Evolutionary conservation across 2,888 invertebrate species (phyloP), one percentile per base, ranked within the genome.

Genomic region (Stictocephala bisonia): DNA sequence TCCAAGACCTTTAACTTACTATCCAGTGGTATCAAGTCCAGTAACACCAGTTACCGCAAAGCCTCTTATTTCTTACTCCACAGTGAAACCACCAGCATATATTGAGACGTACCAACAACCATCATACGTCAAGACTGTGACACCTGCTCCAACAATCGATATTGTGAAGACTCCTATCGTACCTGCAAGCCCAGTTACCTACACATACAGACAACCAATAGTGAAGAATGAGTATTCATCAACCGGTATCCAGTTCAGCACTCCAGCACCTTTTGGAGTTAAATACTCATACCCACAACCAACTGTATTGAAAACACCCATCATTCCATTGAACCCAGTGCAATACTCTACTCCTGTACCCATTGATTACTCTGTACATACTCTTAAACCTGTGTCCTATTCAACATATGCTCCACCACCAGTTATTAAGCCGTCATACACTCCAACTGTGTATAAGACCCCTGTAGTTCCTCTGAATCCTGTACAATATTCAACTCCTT

Each of bases 311-410:
- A 74, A 71, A 41, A 76, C 74, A 44, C 76, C 74, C 35, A 67
- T 68, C 7, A 69, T 75, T 40, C 78, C 77, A 9, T 51, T 78
- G 64, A 77, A 74, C 76, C 80, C 22, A 51, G 73, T 76, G 9
- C 76, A 75, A 67, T 78, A 75, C 75, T 71, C 74, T 35, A 79
- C 79, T 2, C 73, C 79, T 24, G 70, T 74, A n/a, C 73, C 79
- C 1, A 74, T 77, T 0, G 64, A 50, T 6, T 60, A 74, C 24
- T 66, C 40, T 29, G 51, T 27, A 44, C 48, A 44, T 41, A 50
- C 60, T 20, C 56, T 56, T 31, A 60, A 53, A 31, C 35, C 60
- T 1, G 31, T 60, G 7, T 60, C 60, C 15, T 60, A 60, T 22
- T 18, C 67, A 1, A 58, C 69, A 13, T 29, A 68, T 22, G 31